Base-by-base conservation (phyloP, 2,888 invertebrate species). In the Rhaphigaster nebulosa region DNA sequence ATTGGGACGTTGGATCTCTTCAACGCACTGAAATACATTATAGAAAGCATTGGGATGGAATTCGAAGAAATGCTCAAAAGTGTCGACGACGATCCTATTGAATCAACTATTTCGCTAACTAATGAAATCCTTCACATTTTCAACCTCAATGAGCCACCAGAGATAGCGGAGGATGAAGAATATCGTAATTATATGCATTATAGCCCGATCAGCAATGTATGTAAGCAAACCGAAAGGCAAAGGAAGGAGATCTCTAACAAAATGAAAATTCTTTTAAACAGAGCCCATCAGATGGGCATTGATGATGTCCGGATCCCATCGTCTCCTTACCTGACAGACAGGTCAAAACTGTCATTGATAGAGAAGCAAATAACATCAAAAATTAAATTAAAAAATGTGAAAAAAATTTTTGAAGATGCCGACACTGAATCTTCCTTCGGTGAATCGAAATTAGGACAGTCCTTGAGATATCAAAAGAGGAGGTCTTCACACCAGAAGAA, bases 271-370 rank as follows among this genome's bases (percentile, higher is more conserved):
- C 89, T 91, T 26, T 29, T 91, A 23, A 60, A 56, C 8, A 87
- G 45, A 65, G 91, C 91, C 6, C 60, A 91, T 18, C 60, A 91
- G 41, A 65, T 90, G 45, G 91, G 91, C 38, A 34, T 91, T 15
- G 84, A 90, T 8, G 60, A 90, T 52, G 91, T 91, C 6, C 56
- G 90, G 34, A 34, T 91, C 18, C 90, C 91, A 20, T 90, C 80
- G 4, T 87, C 91, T 41, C 89, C 88, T 29, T 87, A 87, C 41
- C 65, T 88, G 80, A 65, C 90, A 50, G 91, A 91, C 12, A 65
- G 91, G n/a, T 90, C 91, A 1, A 91, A 90, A 54, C n/a, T 91
- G n/a, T 87, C 91, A 13, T 56, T 91, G 38, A 34, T 91, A n/a
- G 91, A 91, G 76, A 91, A 87, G 52, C 91, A 91, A 26, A 38